Conservation (phyloP, 2,888 invertebrate species). For the Drosophila nigricruria region DNA sequence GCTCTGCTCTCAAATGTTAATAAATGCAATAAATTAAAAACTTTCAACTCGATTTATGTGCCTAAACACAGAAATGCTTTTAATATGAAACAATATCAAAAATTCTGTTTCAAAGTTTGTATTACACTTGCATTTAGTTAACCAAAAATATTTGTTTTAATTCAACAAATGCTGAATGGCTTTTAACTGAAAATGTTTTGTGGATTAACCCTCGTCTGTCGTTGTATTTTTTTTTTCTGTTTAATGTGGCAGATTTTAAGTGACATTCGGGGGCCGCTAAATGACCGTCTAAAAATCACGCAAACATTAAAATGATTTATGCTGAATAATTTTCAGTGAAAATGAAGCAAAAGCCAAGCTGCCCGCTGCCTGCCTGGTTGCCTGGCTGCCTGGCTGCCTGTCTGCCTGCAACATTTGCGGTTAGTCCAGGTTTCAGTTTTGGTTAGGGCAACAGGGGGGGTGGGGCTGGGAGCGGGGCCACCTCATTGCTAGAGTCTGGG, state of each 20-base stretch:
- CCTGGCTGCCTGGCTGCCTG: slow-evolving; percentile 54
- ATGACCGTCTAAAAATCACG: slow-evolving; percentile 78
- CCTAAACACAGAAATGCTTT: slow-evolving; percentile 10
- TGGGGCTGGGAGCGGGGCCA: not conserved
- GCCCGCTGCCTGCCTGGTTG: slow-evolving; percentile 48
- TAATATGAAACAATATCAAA: slow-evolving; percentile 7
- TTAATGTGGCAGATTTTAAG: slow-evolving; percentile 77
- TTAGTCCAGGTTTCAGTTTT: slow-evolving; percentile 49
- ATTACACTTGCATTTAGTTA: slow-evolving; percentile 4
- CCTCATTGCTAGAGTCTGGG: slow-evolving; percentile 46
- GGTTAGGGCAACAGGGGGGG: slow-evolving; percentile 8
- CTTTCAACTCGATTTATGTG: slow-evolving; percentile 4
- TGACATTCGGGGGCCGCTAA: slow-evolving; percentile 75
- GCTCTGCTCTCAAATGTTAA: slow-evolving; percentile 14
- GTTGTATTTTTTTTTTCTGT: slow-evolving; percentile 30
- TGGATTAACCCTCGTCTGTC: slow-evolving; percentile 42
- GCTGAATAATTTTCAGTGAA: slow-evolving; percentile 77
- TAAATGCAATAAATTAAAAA: slow-evolving; percentile 12
- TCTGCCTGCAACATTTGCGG: slow-evolving; percentile 49
- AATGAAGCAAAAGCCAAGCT: slow-evolving; percentile 72
- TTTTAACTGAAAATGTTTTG: not conserved
- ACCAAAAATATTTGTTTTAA: slow-evolving; percentile 10
- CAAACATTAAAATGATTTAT: slow-evolving; percentile 80
- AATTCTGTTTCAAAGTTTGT: not conserved
- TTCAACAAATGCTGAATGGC: not conserved